A percentile compares a stretch with the other conserved stretches of the same genome.
These are phyloP conservation scores for Propithecus deckenii DNA, from an alignment of 2,797 vertebrate genomes.

Conservation along the genomic window DNA sequence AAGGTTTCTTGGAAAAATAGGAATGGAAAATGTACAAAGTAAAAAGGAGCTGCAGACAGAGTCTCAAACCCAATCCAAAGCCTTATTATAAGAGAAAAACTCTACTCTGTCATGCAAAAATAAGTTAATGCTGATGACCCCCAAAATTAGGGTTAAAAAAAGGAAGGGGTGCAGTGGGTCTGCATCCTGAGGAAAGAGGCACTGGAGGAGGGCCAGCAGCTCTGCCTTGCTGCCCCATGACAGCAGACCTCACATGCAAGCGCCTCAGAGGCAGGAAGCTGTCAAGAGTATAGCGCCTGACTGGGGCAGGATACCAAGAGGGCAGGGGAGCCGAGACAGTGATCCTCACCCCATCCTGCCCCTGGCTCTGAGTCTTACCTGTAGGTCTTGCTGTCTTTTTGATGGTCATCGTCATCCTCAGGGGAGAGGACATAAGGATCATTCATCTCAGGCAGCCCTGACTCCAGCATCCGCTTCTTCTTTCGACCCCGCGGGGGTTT, in stretches of 20 bases:
- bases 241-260: constrained; percentile 50
- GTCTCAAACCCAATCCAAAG: constrained; percentile 25
- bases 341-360: not conserved
- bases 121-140: not conserved
- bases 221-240: not conserved
- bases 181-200: not conserved
- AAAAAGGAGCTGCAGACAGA: constrained; percentile 18
- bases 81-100: constrained; percentile 40
- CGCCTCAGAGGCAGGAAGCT: constrained; percentile 12
- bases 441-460: constrained; percentile 87
- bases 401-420: constrained; percentile 92
- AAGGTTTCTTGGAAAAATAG: constrained; percentile 54
- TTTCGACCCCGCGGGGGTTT: constrained; percentile 91
- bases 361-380: constrained; percentile 84
- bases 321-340: not conserved
- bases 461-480: constrained; percentile 92
- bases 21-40: constrained; percentile 37
- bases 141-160: not conserved
- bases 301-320: not conserved
- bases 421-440: constrained; percentile 94
- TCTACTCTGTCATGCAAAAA: constrained; percentile 4
- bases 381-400: constrained; percentile 97
- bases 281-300: not conserved
- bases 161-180: not conserved
- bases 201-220: not conserved